A percentile compares a stretch with the other conserved stretches of the same genome.
Evolutionary conservation across 2,113 vertebrate species (phyloP).

Genomic region (Phalacrocorax brasilianus): DNA sequence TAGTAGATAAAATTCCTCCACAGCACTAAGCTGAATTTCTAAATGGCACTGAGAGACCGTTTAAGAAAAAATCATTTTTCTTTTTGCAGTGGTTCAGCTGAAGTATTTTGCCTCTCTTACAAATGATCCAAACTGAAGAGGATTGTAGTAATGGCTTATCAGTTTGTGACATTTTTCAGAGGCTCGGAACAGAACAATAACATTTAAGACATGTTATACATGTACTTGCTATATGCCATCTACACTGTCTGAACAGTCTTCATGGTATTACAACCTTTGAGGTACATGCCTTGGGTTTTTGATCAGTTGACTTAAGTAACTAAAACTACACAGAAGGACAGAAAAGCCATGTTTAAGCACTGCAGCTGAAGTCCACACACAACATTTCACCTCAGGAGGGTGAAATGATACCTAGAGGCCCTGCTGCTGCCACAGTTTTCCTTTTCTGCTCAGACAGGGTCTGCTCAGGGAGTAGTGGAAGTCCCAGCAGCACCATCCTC

Average conservation of each 20-base stretch:
- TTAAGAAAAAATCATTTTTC: background rate
- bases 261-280: background rate
- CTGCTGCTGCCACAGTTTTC: background rate
- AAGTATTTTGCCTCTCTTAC: background rate
- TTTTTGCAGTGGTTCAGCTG: background rate
- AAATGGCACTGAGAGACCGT: background rate
- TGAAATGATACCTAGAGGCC: background rate
- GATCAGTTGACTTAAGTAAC: background rate
- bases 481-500: background rate
- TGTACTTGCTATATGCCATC: background rate
- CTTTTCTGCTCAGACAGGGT: background rate
- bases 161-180: background rate
- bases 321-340: background rate
- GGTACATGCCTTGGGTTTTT: background rate
- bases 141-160: background rate
- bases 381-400: background rate
- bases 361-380: background rate
- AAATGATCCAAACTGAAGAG: background rate
- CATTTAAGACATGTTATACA: background rate
- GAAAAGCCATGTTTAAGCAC: background rate
- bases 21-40: background rate
- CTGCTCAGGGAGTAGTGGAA: background rate
- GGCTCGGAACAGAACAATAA: background rate
- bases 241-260: background rate
- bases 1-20: background rate